Evolutionary conservation across 2,113 vertebrate genomes (phyloP).

Genomic region (Chaetops frenatus): DNA sequence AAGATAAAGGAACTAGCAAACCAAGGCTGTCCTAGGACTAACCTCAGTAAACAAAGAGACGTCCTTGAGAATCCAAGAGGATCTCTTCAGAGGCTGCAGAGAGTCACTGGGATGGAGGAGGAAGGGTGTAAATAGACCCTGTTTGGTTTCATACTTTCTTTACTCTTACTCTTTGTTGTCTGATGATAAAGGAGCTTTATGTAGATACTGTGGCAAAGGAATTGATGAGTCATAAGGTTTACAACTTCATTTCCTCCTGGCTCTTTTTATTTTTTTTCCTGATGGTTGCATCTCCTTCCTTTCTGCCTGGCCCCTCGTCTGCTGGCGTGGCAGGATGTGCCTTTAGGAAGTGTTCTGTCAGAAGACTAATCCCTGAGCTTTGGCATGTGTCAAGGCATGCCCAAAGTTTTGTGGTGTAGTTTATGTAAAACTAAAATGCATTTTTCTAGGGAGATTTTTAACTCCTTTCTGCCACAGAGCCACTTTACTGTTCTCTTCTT

Average conservation of each 20-base stretch:
- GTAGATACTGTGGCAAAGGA: neutral
- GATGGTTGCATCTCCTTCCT: neutral
- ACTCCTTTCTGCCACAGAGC: neutral
- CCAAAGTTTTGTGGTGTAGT: neutral
- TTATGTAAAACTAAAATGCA: neutral
- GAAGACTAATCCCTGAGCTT: slow-evolving; percentile 1
- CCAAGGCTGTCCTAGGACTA: neutral
- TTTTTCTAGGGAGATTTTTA: neutral
- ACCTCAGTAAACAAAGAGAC: neutral
- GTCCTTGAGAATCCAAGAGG: neutral
- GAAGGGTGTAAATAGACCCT: neutral
- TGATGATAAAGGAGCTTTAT: neutral
- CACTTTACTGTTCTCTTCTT: neutral
- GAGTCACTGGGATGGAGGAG: neutral
- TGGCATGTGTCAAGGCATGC: slow-evolving; percentile 39
- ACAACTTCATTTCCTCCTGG: neutral
- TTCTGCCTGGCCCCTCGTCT: neutral
- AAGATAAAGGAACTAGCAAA: neutral
- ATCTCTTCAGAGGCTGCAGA: neutral
- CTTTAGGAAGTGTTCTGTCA: slow-evolving; percentile 31
- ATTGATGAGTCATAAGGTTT: neutral
- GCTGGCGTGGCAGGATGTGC: neutral
- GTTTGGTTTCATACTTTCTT: neutral
- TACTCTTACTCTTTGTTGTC: neutral
- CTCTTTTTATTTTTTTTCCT: neutral